Evolutionary conservation across 2,888 invertebrate genomes (phyloP).

Genomic region (Pheosia gnoma): DNA sequence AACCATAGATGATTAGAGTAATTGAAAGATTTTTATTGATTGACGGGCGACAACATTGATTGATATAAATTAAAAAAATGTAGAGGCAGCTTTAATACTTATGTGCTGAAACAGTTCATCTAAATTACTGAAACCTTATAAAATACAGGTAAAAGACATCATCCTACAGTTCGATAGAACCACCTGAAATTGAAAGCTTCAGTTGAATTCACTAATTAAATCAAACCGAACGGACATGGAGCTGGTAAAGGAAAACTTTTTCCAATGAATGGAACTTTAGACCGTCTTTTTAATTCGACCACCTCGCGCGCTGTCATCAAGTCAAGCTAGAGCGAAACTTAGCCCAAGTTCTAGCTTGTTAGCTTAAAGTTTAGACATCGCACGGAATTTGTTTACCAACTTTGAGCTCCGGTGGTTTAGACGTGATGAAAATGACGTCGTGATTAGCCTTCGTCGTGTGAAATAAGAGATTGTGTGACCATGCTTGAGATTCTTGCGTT

Average conservation of each 20-base stretch:
- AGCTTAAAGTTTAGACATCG: conserved; percentile 28
- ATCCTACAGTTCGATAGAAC: neutral
- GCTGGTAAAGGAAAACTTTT: conserved; percentile 15
- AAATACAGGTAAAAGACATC: too few relatives aligned
- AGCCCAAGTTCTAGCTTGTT: conserved; percentile 27
- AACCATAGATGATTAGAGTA: too few relatives aligned
- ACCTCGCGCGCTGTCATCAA: conserved; percentile 17
- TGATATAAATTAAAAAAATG: too few relatives aligned
- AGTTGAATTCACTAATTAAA: neutral
- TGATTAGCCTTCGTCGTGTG: neutral
- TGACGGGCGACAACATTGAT: too few relatives aligned
- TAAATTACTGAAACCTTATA: too few relatives aligned
- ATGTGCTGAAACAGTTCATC: too few relatives aligned
- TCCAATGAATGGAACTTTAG: conserved; percentile 30
- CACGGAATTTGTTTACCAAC: conserved; percentile 4
- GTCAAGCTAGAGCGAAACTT: conserved; percentile 21
- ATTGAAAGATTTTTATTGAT: too few relatives aligned
- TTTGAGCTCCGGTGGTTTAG: conserved; percentile 11
- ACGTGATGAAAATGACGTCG: conserved; percentile 23
- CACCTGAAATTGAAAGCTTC: neutral
- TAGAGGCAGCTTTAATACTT: too few relatives aligned
- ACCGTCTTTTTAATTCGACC: conserved; percentile 39
- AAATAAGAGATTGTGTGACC: neutral
- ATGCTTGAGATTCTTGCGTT: neutral
- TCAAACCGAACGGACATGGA: neutral